Percentiles rank a stretch among this genome's conserved stretches.
Conservation (phyloP, 1,140 invertebrate species). For the Hyles vespertilio region DNA sequence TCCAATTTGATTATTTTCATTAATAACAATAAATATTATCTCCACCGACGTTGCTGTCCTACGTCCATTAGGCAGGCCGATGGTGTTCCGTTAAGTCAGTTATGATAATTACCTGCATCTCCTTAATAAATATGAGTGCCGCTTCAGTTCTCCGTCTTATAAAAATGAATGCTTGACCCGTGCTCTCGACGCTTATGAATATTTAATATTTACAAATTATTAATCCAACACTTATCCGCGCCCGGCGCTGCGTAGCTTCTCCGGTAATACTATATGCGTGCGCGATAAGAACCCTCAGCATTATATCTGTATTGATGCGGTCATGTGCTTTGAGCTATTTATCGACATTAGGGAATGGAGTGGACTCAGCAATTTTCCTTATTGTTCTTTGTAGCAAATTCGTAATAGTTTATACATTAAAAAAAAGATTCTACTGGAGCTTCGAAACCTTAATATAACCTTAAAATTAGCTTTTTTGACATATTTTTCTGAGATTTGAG, state of each 20-base stretch:
- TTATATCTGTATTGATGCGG: slow-evolving; percentile 44
- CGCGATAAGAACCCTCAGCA: slow-evolving; percentile 29
- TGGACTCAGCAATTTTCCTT: slow-evolving; percentile 25
- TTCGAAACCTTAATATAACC: too few relatives aligned
- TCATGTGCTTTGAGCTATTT: slow-evolving; percentile 54
- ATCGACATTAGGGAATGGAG: slow-evolving; percentile 63
- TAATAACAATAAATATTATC: slow-evolving; percentile 36
- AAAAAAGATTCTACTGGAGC: too few relatives aligned
- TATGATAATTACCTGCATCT: slow-evolving; percentile 64
- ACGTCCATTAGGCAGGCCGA: slow-evolving; percentile 39
- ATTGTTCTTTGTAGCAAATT: too few relatives aligned
- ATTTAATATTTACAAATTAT: slow-evolving; percentile 74
- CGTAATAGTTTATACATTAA: too few relatives aligned
- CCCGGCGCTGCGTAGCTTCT: slow-evolving; percentile 7
- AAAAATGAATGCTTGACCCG: slow-evolving; percentile 60
- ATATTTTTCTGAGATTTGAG: too few relatives aligned
- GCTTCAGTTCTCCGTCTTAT: slow-evolving; percentile 47
- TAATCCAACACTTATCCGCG: slow-evolving; percentile 61
- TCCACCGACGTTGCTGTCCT: slow-evolving; percentile 28
- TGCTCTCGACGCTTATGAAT: slow-evolving; percentile 60
- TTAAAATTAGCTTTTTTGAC: too few relatives aligned
- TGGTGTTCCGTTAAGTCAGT: slow-evolving; percentile 56
- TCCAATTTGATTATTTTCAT: slow-evolving; percentile 28
- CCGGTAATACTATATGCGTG: slow-evolving; percentile 17
- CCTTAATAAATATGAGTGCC: slow-evolving; percentile 60